Base-by-base conservation (phyloP, 2,888 invertebrate species). In the Melipona beecheii region DNA sequence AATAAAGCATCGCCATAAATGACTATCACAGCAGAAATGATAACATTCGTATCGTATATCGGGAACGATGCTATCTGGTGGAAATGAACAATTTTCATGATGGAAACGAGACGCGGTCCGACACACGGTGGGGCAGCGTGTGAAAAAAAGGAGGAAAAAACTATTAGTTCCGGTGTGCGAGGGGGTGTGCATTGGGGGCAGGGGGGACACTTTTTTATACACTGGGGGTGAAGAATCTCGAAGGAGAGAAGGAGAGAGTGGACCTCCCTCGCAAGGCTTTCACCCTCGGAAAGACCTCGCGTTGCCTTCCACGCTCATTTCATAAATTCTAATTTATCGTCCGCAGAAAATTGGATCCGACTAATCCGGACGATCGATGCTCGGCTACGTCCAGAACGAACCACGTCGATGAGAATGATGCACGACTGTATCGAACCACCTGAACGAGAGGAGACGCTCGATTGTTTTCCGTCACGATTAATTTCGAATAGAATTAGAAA, bases 81-180 rank as follows among this genome's bases (percentile, higher is more conserved):
- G 78, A 86, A 85, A 86, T 66, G 80, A 81, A 85, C 81, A 91
- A 89, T 89, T 88, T 89, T 90, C 87, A 90, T 86, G 88, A 91
- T 87, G 89, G 88, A 85, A 86, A 78, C 79, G 87, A 83, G 85
- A 19, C 52, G 85, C 88, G 86, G 90, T 90, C 90, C 88, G 89
- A 43, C 43, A 43, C 43, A 43, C 43, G 90, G 91, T 85, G 86
- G 90, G 89, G 84, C 87, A 89, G 82, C 87, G 85, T 83, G 85
- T 90, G 90, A 88, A 90, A 90, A 90, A 90, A 84, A 83, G 68
- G 78, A 89, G 85, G 87, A 91, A 90, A 91, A 92, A 91, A 92
- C 91, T 92, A 93, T 93, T 93, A 93, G 93, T 93, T 93, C 92
- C 93, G 92, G 91, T 89, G 85, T 73, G 85, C 75, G 81, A 81